Evolutionary conservation across 2,113 vertebrate species (phyloP).

Genomic region (Oncorhynchus kisutch): DNA sequence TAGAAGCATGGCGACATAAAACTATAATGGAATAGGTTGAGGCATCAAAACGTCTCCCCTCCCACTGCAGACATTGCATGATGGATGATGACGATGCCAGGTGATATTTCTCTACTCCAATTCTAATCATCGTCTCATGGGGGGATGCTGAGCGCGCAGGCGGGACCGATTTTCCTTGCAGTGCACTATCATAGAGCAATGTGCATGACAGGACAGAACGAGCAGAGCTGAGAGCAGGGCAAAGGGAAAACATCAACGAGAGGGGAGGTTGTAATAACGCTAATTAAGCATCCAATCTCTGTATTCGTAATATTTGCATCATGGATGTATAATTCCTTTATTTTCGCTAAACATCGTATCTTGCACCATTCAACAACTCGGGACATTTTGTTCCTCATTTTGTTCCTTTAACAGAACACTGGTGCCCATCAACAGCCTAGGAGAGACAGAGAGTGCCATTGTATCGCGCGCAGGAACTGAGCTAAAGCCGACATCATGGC

Average conservation of each 20-base stretch:
- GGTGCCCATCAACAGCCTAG: not conserved
- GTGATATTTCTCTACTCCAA: slow-evolving; percentile 24
- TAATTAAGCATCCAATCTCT: no score
- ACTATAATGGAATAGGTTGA: not conserved
- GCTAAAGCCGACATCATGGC: slow-evolving; percentile 78
- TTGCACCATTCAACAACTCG: slow-evolving; percentile 25
- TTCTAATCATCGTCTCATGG: slow-evolving; percentile 32
- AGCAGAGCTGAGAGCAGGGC: slow-evolving; percentile 5
- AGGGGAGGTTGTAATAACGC: no score
- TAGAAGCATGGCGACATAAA: not conserved
- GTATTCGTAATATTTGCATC: not conserved
- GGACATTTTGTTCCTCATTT: slow-evolving; percentile 53
- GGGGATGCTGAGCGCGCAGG: slow-evolving; percentile 71
- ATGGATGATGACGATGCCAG: slow-evolving; percentile 42
- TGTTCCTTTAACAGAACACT: not conserved
- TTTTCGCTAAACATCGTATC: not conserved
- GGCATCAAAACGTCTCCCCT: slow-evolving; percentile 18
- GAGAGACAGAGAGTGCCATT: not conserved
- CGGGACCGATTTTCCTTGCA: slow-evolving; percentile 65
- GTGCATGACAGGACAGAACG: slow-evolving; percentile 39
- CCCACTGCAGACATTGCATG: slow-evolving; percentile 38
- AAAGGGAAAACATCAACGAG: not conserved
- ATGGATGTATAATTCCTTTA: slow-evolving; percentile 38
- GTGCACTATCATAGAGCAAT: slow-evolving; percentile 41
- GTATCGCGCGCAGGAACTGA: not conserved